Percentiles rank a stretch among this genome's conserved stretches.
phyloP scores from a whole-genome alignment of 1,140 invertebrate species.

The Ips typographus region DNA sequence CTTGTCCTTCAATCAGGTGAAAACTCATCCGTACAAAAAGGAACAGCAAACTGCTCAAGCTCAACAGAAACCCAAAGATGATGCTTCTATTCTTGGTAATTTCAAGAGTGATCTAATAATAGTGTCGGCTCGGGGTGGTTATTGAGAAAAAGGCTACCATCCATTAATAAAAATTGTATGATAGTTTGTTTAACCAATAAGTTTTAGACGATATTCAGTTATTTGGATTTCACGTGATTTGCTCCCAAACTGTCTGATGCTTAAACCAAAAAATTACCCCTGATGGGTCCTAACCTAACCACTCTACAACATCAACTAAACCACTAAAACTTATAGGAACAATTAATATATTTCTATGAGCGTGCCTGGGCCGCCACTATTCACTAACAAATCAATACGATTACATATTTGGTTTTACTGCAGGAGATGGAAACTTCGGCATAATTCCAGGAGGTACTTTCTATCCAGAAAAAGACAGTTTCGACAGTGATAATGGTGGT shows the following conservation, averaged over 20 bases:
- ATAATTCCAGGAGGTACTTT: constrained; percentile 86
- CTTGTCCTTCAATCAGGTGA: constrained; percentile 25
- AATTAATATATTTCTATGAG: neutral
- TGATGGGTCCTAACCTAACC: neutral
- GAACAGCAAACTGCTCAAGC: constrained; percentile 7
- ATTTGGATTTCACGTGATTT: too few species aligned
- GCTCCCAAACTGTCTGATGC: too few species aligned
- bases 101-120: too few species aligned
- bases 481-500: constrained; percentile 57
- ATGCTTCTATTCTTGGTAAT: constrained; percentile 3
- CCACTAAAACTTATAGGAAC: neutral
- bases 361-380: neutral
- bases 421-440: constrained; percentile 73
- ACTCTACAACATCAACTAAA: neutral
- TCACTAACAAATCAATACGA: constrained; percentile 1
- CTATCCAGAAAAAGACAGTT: constrained; percentile 62
- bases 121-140: too few species aligned
- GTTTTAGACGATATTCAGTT: too few species aligned
- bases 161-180: too few species aligned
- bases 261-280: too few species aligned
- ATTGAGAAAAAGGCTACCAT: too few species aligned
- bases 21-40: constrained; percentile 33
- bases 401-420: neutral
- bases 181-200: too few species aligned
- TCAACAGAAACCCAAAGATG: constrained; percentile 9